phyloP scores from a whole-genome alignment of 2,113 vertebrate species.

The Xenotilapia flavipinnis region DNA sequence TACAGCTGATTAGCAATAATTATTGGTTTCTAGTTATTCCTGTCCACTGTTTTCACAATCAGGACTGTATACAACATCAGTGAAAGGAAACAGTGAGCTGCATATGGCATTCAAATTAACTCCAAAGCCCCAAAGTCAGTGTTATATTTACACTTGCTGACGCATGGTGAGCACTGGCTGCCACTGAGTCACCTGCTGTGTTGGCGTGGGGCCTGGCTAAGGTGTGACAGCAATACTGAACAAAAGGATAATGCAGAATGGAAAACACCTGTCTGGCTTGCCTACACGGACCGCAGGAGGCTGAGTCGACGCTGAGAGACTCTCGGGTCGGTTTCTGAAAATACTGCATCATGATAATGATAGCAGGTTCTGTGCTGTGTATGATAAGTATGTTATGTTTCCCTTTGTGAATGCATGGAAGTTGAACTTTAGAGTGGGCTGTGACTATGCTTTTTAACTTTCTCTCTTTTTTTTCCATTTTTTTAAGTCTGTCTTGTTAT shows the following conservation, averaged over 20 bases:
- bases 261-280: conserved; percentile 39
- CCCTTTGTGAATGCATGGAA: background rate
- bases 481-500: background rate
- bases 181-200: conserved; percentile 15
- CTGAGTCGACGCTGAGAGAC: background rate
- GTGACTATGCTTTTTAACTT: background rate
- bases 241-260: conserved; percentile 3
- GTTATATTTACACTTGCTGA: conserved; percentile 27
- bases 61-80: background rate
- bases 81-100: background rate
- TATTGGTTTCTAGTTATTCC: background rate
- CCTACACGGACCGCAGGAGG: background rate
- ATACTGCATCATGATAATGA: background rate
- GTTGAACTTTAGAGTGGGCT: background rate
- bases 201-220: conserved; percentile 10
- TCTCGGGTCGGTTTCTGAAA: background rate
- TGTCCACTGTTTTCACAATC: background rate
- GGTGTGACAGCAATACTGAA: conserved; percentile 16
- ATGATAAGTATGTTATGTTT: background rate
- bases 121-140: background rate
- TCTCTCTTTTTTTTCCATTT: background rate
- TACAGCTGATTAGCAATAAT: background rate
- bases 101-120: background rate
- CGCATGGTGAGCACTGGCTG: background rate
- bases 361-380: background rate